phyloP scores from a whole-genome alignment of 2,113 vertebrate genomes.

The Xiphophorus hellerii region DNA sequence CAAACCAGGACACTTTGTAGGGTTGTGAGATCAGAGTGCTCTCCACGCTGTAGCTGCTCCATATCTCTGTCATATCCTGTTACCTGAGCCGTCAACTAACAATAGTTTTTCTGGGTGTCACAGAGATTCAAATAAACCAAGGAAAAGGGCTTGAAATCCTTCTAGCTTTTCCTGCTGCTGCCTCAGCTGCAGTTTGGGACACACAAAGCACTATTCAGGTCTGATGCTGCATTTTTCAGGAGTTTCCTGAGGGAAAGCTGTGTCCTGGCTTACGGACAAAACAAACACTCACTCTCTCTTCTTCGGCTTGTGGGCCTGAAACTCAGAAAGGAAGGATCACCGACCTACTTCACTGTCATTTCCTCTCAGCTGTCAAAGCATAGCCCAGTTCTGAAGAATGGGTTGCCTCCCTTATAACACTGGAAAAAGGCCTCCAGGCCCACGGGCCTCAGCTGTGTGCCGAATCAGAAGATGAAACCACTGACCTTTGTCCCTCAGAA shows the following conservation, averaged over 20 bases:
- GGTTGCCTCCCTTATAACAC: conserved; percentile 18
- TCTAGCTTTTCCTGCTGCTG: conserved; percentile 49
- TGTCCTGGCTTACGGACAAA: conserved; percentile 58
- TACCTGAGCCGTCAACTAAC: conserved; percentile 31
- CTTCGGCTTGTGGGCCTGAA: conserved; percentile 17
- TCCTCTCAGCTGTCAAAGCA: conserved; percentile 65
- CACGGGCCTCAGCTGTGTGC: conserved; percentile 20
- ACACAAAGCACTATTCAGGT: conserved; percentile 45
- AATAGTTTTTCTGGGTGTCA: conserved; percentile 31
- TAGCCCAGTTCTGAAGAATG: conserved; percentile 27
- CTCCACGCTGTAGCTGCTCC: conserved; percentile 9
- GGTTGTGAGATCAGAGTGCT: neutral
- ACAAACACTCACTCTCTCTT: conserved; percentile 48
- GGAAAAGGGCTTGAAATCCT: conserved; percentile 44
- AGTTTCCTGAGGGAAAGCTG: conserved; percentile 67
- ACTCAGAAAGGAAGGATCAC: conserved; percentile 60
- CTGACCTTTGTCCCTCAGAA: neutral
- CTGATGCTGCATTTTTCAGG: conserved; percentile 65
- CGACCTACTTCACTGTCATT: conserved; percentile 52
- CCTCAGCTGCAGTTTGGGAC: conserved; percentile 37
- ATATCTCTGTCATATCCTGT: conserved; percentile 23
- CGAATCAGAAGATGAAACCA: conserved; percentile 14
- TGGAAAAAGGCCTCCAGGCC: neutral
- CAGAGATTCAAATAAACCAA: conserved; percentile 56
- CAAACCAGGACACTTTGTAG: neutral